A percentile compares a stretch with the other conserved stretches of the same genome.
phyloP scores from a whole-genome alignment of 2,888 invertebrate species.

The Caenorhabditis sp. region DNA sequence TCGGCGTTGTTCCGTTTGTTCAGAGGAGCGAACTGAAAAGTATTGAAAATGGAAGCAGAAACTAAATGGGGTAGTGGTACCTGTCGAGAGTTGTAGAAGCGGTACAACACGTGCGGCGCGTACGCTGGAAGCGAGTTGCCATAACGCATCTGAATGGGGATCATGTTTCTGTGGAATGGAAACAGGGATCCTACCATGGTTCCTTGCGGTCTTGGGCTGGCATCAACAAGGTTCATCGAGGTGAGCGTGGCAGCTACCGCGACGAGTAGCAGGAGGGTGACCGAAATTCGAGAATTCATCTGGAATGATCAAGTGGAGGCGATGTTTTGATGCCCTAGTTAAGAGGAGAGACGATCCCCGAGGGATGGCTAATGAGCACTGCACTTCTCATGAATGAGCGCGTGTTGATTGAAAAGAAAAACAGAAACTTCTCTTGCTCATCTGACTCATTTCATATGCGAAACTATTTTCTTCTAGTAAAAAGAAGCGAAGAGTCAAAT shows the following conservation, averaged over 20 bases:
- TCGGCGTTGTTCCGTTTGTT: constrained; percentile 70
- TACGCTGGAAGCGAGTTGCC: constrained; percentile 55
- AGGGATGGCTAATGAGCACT: constrained; percentile 50
- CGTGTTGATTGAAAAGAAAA: constrained; percentile 46
- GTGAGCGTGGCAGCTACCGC: constrained; percentile 33
- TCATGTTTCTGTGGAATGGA: neutral
- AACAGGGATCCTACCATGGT: constrained; percentile 17
- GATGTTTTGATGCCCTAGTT: constrained; percentile 37
- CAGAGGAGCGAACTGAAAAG: constrained; percentile 51
- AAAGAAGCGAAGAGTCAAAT: neutral
- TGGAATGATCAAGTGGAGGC: constrained; percentile 38
- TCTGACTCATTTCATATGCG: constrained; percentile 49
- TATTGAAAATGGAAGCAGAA: too few relatives aligned
- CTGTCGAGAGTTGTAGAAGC: constrained; percentile 60
- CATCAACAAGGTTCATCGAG: constrained; percentile 28
- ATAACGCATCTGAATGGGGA: constrained; percentile 39
- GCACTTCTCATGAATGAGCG: constrained; percentile 48
- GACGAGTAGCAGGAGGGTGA: constrained; percentile 49
- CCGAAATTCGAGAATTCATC: constrained; percentile 59
- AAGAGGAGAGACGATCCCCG: constrained; percentile 40
- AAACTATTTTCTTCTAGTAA: constrained; percentile 7
- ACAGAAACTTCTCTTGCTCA: constrained; percentile 22
- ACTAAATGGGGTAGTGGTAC: constrained; percentile 13
- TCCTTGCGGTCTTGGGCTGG: constrained; percentile 38
- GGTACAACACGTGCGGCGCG: constrained; percentile 55